phyloP scores from a whole-genome alignment of 2,797 vertebrate species.

The Gymnopithys bicolor region DNA sequence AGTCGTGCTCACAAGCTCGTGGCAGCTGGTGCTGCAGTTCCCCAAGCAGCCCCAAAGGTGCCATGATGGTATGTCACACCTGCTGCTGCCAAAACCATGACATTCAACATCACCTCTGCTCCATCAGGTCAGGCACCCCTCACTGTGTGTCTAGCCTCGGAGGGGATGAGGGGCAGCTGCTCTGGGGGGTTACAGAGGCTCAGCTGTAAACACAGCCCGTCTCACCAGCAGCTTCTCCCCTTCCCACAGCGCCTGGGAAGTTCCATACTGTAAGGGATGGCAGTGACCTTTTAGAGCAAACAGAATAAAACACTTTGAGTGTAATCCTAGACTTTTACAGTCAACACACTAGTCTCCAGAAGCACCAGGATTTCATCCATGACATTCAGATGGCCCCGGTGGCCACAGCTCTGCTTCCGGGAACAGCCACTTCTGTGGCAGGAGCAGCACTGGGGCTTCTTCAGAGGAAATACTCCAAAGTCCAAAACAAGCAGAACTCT shows the following conservation, averaged over 20 bases:
- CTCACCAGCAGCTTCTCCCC: not conserved
- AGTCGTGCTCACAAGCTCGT: not conserved
- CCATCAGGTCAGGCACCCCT: not conserved
- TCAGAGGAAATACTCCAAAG: not conserved
- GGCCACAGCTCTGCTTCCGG: not conserved
- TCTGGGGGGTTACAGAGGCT: rapidly evolving
- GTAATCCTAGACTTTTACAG: not conserved
- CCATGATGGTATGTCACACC: not conserved
- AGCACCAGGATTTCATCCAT: not conserved
- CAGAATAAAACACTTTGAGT: not conserved
- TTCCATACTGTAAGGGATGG: not conserved
- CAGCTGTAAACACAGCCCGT: not conserved
- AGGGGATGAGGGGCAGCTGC: rapidly evolving
- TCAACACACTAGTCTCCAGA: not conserved
- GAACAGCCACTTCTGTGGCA: not conserved
- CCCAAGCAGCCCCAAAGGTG: not conserved
- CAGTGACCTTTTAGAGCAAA: not conserved
- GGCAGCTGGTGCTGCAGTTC: rapidly evolving
- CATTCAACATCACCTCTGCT: not conserved
- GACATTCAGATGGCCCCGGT: not conserved
- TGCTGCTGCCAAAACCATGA: not conserved
- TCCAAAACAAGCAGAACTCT: not conserved
- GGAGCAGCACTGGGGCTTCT: rapidly evolving
- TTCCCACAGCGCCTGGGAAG: not conserved
- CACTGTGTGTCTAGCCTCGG: rapidly evolving